phyloP scores from a whole-genome alignment of 2,113 vertebrate genomes.

The Pachyramphus minor region DNA sequence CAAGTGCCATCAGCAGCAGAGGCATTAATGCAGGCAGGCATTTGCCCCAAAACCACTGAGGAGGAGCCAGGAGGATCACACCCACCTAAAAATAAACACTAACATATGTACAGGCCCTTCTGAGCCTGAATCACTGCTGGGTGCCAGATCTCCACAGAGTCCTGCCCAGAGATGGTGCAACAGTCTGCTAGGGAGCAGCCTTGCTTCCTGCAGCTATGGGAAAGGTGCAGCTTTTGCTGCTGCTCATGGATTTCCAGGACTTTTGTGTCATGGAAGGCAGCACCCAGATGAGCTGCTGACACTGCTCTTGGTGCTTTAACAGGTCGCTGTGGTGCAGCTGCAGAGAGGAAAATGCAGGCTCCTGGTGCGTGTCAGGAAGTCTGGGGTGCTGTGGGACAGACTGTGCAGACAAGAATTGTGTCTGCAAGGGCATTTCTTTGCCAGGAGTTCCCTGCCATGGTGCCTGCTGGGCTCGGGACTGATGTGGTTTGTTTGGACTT shows the following conservation, averaged over 20 bases:
- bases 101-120: background rate
- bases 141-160: background rate
- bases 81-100: slow-evolving; percentile 24
- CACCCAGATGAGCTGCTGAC: background rate
- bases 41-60: background rate
- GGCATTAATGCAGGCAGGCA: background rate
- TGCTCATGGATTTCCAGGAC: background rate
- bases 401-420: background rate
- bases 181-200: background rate
- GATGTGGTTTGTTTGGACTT: slow-evolving; percentile 25
- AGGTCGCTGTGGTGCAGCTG: background rate
- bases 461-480: background rate
- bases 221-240: background rate
- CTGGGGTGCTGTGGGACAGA: background rate
- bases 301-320: background rate
- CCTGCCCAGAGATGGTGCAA: background rate
- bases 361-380: background rate
- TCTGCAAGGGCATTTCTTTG: background rate
- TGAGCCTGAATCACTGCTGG: background rate
- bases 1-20: background rate
- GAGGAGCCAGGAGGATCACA: background rate
- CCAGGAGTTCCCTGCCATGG: background rate
- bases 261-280: background rate
- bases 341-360: background rate
- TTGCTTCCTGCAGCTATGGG: background rate